Percentiles rank a stretch among this genome's conserved stretches.
These are phyloP conservation scores for Luehdorfia chinensis DNA, from an alignment of 1,140 invertebrate genomes.

Conservation along the genomic window DNA sequence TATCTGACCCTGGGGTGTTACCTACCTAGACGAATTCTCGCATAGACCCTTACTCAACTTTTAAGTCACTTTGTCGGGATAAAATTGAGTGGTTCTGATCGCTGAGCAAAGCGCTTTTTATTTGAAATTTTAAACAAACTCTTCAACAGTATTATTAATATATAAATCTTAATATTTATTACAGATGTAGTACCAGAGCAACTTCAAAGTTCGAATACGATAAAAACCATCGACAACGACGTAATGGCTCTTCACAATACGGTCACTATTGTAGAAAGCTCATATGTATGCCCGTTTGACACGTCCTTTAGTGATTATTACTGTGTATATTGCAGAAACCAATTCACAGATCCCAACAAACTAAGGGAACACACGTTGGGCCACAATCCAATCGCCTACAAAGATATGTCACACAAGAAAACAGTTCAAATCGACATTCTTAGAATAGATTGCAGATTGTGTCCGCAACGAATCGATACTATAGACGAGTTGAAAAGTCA, in stretches of 20 bases:
- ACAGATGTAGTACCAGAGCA: constrained; percentile 23
- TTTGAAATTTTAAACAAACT: too few species aligned
- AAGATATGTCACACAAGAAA: constrained; percentile 39
- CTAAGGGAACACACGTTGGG: constrained; percentile 48
- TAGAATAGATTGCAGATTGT: constrained; percentile 54
- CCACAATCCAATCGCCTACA: constrained; percentile 47
- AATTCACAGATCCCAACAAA: constrained; percentile 51
- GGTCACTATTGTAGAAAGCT: constrained; percentile 46
- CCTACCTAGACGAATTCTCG: too few species aligned
- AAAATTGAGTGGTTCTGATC: too few species aligned
- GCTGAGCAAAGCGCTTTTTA: too few species aligned
- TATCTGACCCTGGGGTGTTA: too few species aligned
- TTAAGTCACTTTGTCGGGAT: too few species aligned
- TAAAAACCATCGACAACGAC: constrained; percentile 26
- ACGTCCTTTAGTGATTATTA: constrained; percentile 59
- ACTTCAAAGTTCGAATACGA: constrained; percentile 18
- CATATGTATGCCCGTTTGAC: constrained; percentile 56
- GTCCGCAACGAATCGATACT: constrained; percentile 35
- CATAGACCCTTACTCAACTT: too few species aligned
- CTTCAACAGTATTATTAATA: too few species aligned
- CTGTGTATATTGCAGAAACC: constrained; percentile 52
- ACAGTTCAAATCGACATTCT: constrained; percentile 46
- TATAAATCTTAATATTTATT: too few species aligned
- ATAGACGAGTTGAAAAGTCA: constrained; percentile 48
- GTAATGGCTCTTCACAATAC: constrained; percentile 32